Percentiles rank a stretch among this genome's conserved stretches.
These are phyloP conservation scores for Phaetusa simplex DNA, from an alignment of 2,113 vertebrate genomes.

Conservation along the genomic window DNA sequence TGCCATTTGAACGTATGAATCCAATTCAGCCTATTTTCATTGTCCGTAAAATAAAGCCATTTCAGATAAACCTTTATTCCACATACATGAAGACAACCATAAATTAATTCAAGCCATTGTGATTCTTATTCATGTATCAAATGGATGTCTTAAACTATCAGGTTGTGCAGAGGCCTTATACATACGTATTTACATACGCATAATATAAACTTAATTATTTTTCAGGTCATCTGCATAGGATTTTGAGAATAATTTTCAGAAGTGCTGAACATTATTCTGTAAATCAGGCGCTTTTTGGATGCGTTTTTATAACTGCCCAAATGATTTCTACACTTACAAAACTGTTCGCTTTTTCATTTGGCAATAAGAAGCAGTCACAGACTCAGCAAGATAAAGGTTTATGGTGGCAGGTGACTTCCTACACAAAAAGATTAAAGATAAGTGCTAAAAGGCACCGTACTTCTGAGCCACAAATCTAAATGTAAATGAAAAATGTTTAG, in stretches of 20 bases:
- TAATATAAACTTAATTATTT: background rate
- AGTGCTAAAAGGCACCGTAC: background rate
- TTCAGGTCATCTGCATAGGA: background rate
- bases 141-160: background rate
- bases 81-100: background rate
- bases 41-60: background rate
- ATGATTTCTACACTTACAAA: background rate
- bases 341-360: background rate
- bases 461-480: slow-evolving; percentile 12
- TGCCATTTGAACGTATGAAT: background rate
- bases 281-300: background rate
- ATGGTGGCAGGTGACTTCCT: slow-evolving; percentile 17
- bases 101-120: background rate
- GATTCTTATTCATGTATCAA: background rate
- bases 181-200: background rate
- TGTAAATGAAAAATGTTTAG: slow-evolving; percentile 1
- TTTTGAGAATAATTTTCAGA: background rate
- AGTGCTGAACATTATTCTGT: background rate
- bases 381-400: slow-evolving; percentile 7
- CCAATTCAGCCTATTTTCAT: background rate
- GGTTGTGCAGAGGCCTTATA: background rate
- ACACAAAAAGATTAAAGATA: slow-evolving; percentile 22
- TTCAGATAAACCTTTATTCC: background rate
- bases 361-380: background rate
- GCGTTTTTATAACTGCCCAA: background rate